Evolutionary conservation across 1,140 invertebrate genomes (phyloP).

Genomic region (Tribolium madens): DNA sequence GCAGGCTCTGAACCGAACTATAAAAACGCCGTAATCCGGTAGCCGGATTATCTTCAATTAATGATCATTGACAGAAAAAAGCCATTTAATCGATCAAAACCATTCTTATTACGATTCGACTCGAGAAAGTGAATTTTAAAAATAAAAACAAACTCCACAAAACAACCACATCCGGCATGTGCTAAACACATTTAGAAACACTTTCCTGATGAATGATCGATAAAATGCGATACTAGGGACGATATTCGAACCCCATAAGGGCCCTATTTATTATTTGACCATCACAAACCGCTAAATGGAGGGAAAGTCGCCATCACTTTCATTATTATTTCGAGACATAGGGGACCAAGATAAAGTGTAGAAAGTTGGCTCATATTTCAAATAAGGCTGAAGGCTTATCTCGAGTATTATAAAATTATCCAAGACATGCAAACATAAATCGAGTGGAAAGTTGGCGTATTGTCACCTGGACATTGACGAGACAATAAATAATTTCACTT

Average conservation of each 20-base stretch:
- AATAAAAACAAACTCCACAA: constrained; percentile 12
- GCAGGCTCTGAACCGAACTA: not conserved
- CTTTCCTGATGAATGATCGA: not conserved
- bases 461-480: not conserved
- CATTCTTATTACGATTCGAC: not conserved
- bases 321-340: constrained; percentile 7
- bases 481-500: not conserved
- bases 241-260: not conserved
- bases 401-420: not conserved
- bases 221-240: not conserved
- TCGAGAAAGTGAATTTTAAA: not conserved
- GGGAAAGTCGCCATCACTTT: constrained; percentile 16
- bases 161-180: constrained; percentile 34
- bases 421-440: not conserved
- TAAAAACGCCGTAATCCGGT: not conserved
- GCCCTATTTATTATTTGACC: not conserved
- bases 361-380: not conserved
- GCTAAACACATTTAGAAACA: constrained; percentile 3
- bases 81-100: not conserved
- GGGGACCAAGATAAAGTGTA: not conserved
- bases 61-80: not conserved
- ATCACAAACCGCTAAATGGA: not conserved
- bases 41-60: not conserved
- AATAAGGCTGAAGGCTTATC: not conserved
- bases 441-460: not conserved